Evolutionary conservation across 2,113 vertebrate genomes (phyloP), one percentile per base, ranked within the genome.

Genomic region (Patagioenas fasciata): DNA sequence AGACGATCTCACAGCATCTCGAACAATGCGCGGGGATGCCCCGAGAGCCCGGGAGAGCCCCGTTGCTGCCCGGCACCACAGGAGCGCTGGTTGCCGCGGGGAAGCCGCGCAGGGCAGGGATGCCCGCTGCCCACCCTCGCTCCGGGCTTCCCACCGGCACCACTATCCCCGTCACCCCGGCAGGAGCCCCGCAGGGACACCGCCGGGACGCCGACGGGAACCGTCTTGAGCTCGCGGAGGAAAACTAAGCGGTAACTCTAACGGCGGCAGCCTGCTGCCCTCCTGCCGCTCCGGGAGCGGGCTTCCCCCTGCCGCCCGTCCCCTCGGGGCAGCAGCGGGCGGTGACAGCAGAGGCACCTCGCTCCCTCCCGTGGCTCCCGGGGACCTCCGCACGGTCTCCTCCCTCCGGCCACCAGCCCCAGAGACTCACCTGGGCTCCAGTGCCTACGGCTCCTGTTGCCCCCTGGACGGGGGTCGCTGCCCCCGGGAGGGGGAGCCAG

Each of bases 371-470:
- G 5, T 47, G 1, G 19, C 34, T 61, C 60, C 38, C n/a, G 4
- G 7, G 26, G 10, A 32, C 4, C 16, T 7, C 62, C 15, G 24
- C 71, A 40, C 11, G 3, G 18, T 8, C 15, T 29, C 21, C 16
- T 19, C 79, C n/a, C 32, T 51, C 47, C 53, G 75, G 32, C 53
- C 29, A 8, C 50, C 38, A 10, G 26, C 23, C 47, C 42, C 42
- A 5, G 8, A 29, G n/a, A 19, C 94, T 95, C 87, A 95, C 95
- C 95, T 94, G 95, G 13, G 51, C 74, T 93, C 64, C 64, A 8
- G 31, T 20, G 5, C 25, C 51, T 3, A 79, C 26, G 3, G 21
- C 38, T 93, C 54, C 60, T 4, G 14, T 1, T 42, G 72, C 18
- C 47, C 24, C 31, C 19, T 4, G 62, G 36, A 2, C 5, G 23